Conservation (phyloP, 2,797 vertebrate genomes). For the Sitta carolinensis region DNA sequence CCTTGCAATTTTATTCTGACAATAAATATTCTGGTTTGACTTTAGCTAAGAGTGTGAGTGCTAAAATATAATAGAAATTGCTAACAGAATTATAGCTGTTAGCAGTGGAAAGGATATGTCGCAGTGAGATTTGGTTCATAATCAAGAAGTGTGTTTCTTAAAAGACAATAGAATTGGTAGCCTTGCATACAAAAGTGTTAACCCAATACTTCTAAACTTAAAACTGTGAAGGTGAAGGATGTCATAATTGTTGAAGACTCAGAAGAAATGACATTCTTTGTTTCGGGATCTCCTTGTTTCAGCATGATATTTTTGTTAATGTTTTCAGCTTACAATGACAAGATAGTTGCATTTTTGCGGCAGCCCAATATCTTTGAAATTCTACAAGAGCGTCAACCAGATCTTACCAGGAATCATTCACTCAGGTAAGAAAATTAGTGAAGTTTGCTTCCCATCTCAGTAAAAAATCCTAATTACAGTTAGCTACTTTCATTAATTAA, state of each 20-base stretch:
- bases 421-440: slow-evolving; percentile 84
- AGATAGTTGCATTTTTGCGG: slow-evolving; percentile 96
- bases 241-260: not conserved
- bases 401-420: slow-evolving; percentile 93
- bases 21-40: not conserved
- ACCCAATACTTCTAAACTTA: not conserved
- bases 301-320: slow-evolving; percentile 12
- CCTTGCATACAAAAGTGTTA: not conserved
- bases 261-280: not conserved
- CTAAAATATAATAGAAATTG: not conserved
- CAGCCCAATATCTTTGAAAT: slow-evolving; percentile 98
- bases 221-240: not conserved
- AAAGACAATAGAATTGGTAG: not conserved
- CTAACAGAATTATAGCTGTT: not conserved
- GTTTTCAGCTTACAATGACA: slow-evolving; percentile 94
- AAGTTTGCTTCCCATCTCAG: not conserved
- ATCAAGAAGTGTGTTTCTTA: not conserved
- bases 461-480: not conserved
- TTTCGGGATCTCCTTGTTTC: not conserved
- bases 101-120: not conserved
- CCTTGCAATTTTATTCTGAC: not conserved
- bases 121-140: not conserved
- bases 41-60: not conserved
- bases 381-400: slow-evolving; percentile 94
- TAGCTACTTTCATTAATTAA: not conserved